phyloP scores from a whole-genome alignment of 1,140 invertebrate species.

The Sitodiplosis mosellana region DNA sequence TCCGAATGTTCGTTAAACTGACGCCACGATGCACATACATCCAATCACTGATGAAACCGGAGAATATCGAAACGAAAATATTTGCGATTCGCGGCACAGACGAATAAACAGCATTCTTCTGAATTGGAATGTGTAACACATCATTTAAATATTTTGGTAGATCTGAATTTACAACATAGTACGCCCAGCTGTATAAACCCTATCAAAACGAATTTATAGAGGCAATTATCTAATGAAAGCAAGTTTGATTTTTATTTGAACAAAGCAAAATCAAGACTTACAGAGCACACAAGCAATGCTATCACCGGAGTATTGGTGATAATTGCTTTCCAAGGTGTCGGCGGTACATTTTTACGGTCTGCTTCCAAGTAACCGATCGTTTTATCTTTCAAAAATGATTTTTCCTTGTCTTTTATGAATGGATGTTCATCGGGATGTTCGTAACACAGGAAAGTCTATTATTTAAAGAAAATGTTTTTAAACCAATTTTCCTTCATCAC shows the following conservation, averaged over 20 bases:
- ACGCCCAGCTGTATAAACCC: conserved; percentile 76
- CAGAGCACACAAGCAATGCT: conserved; percentile 45
- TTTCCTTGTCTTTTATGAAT: conserved; percentile 37
- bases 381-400: conserved; percentile 43
- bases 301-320: conserved; percentile 59
- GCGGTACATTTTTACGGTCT: conserved; percentile 29
- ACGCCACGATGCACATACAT: conserved; percentile 36
- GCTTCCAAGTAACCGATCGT: conserved; percentile 31
- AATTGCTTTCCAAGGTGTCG: conserved; percentile 51
- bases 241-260: background rate
- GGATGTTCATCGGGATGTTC: conserved; percentile 55
- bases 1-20: conserved; percentile 39
- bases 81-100: conserved; percentile 50
- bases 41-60: conserved; percentile 47
- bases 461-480: too few species aligned
- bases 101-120: conserved; percentile 44
- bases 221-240: conserved; percentile 17
- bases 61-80: conserved; percentile 48
- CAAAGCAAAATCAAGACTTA: background rate
- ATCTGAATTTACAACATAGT: conserved; percentile 84
- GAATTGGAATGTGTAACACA: conserved; percentile 68
- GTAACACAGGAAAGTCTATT: conserved; percentile 47
- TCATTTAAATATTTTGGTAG: conserved; percentile 83
- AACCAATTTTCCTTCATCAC: too few species aligned
- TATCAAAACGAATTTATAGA: conserved; percentile 20